Percentiles rank a stretch among this genome's conserved stretches.
Conservation (phyloP, 1,140 invertebrate genomes). For the Leguminivora glycinivorella region DNA sequence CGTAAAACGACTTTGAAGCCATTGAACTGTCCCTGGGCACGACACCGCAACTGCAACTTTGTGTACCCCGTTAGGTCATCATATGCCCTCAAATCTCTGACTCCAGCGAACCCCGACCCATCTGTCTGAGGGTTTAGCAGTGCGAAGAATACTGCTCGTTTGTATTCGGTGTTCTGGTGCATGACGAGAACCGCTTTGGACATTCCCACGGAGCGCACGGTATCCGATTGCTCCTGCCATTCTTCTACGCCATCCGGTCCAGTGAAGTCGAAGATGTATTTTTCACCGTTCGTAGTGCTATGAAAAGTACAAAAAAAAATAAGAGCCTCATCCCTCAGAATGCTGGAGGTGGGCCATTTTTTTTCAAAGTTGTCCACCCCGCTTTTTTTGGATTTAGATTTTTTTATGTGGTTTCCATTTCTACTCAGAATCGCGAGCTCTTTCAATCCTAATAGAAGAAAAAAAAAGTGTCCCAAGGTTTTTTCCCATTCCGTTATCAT, state of each 20-base stretch:
- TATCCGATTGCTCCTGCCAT: slow-evolving; percentile 84
- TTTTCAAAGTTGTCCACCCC: too few relatives aligned
- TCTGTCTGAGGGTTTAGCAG: slow-evolving; percentile 85
- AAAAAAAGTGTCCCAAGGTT: too few relatives aligned
- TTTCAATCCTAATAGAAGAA: too few relatives aligned
- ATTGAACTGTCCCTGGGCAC: slow-evolving; percentile 80
- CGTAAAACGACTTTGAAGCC: slow-evolving; percentile 83
- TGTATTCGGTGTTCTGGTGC: slow-evolving; percentile 81
- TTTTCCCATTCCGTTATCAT: too few relatives aligned
- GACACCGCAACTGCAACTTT: slow-evolving; percentile 78
- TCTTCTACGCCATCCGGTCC: slow-evolving; percentile 57
- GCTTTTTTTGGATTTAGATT: too few relatives aligned
- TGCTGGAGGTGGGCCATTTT: too few relatives aligned
- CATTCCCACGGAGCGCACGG: slow-evolving; percentile 82
- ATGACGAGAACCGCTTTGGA: slow-evolving; percentile 82
- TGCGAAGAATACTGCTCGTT: slow-evolving; percentile 83
- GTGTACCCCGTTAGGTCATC: slow-evolving; percentile 77
- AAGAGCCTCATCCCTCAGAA: too few relatives aligned
- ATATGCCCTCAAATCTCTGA: slow-evolving; percentile 71
- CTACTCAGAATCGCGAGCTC: too few relatives aligned
- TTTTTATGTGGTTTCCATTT: too few relatives aligned
- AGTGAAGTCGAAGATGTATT: slow-evolving; percentile 68
- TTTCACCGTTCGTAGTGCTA: slow-evolving; percentile 37
- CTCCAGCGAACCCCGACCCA: slow-evolving; percentile 85
- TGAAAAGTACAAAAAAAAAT: too few relatives aligned